Percentiles rank a stretch among this genome's conserved stretches.
Conservation (phyloP, 2,888 invertebrate genomes). For the Athalia rosae region DNA sequence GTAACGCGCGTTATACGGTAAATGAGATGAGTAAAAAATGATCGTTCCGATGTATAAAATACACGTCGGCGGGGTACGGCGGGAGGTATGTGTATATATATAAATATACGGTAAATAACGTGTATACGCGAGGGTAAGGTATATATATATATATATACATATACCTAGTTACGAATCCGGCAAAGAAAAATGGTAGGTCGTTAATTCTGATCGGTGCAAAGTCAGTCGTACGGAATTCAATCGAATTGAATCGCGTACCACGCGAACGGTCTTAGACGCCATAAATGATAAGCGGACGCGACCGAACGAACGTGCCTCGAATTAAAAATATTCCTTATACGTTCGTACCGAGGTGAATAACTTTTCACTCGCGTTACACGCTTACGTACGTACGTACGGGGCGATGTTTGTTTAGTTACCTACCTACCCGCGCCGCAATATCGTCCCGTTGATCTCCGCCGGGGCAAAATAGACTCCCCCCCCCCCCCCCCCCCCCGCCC, state of each 20-base stretch:
- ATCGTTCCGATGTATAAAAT: neutral
- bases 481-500: no score
- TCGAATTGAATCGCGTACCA: constrained; percentile 42
- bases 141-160: neutral
- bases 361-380: constrained; percentile 3
- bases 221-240: constrained; percentile 34
- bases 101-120: neutral
- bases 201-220: constrained; percentile 25
- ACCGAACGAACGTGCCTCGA: constrained; percentile 34
- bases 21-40: neutral
- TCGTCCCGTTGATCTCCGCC: neutral
- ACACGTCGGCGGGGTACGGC: no score
- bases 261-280: constrained; percentile 42
- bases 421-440: constrained; percentile 8
- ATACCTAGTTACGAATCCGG: no score
- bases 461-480: no score
- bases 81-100: neutral
- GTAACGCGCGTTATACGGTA: no score
- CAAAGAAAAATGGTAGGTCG: neutral
- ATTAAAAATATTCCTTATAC: constrained; percentile 11
- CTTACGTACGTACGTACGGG: neutral
- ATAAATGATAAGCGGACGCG: constrained; percentile 43
- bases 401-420: neutral
- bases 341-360: constrained; percentile 41
- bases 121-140: neutral